phyloP scores from a whole-genome alignment of 2,888 invertebrate genomes.

The Carcina quercana region DNA sequence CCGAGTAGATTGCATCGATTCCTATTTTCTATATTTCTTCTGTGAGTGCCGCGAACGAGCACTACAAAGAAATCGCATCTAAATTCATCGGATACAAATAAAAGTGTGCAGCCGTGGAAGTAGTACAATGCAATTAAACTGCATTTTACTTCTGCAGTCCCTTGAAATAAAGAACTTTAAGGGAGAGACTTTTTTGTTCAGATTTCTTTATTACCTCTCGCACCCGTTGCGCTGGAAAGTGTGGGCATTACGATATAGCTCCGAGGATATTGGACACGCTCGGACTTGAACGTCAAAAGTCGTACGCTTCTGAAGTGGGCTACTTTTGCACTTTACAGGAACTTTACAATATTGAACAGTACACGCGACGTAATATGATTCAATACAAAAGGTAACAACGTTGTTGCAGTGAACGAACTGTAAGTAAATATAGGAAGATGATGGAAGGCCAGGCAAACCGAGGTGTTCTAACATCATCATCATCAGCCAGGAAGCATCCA shows the following conservation, averaged over 20 bases:
- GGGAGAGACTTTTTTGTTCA: slow-evolving; percentile 57
- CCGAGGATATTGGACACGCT: slow-evolving; percentile 43
- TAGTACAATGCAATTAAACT: slow-evolving; percentile 66
- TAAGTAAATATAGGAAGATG: too few species aligned
- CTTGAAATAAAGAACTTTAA: slow-evolving; percentile 67
- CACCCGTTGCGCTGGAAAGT: slow-evolving; percentile 44
- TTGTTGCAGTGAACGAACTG: too few species aligned
- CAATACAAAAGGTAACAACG: too few species aligned
- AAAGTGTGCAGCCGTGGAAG: slow-evolving; percentile 47
- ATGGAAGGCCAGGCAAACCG: too few species aligned
- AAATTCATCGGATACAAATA: slow-evolving; percentile 59
- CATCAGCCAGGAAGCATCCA: too few species aligned
- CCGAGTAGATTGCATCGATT: slow-evolving; percentile 30
- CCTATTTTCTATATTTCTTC: slow-evolving; percentile 30
- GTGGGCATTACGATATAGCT: slow-evolving; percentile 40
- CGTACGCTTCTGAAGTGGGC: slow-evolving; percentile 28
- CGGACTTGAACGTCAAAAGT: slow-evolving; percentile 33
- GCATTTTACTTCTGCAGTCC: slow-evolving; percentile 64
- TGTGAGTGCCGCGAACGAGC: slow-evolving; percentile 13
- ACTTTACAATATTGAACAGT: too few species aligned
- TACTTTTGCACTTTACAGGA: slow-evolving; percentile 24
- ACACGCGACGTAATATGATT: too few species aligned
- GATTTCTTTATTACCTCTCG: slow-evolving; percentile 44
- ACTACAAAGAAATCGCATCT: slow-evolving; percentile 46
- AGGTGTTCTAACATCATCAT: too few species aligned